Base-by-base conservation (phyloP, 2,888 invertebrate genomes). In the Hesperia comma region DNA sequence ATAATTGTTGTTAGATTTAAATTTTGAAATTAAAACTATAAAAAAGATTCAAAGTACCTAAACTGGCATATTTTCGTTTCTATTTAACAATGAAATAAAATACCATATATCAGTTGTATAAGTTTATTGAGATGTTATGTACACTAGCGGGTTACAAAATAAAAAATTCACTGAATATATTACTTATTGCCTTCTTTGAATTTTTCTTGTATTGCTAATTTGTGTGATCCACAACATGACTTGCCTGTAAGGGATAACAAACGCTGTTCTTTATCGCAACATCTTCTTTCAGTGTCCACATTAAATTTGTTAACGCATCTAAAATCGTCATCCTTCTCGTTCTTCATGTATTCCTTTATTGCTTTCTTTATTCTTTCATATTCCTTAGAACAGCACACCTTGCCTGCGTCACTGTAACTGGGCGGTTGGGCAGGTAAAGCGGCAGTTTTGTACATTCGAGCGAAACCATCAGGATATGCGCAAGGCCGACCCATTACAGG, bases 371-470 rank as follows among this genome's bases (percentile, higher is more conserved):
- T 90, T 77, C 91, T 83, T 67, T 92, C 86, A 61, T 82, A 92
- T 73, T 92, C 92, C 72, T 87, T 91, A 0, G 92, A 90, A 73
- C 92, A 92, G 71, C 92, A 92, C 7, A 92, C 84, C 82, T 92
- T 92, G 6, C 92, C 92, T 2, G 87, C 87, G 21, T 88, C 84
- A 57, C 83, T 84, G 69, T 88, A 88, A 70, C 90, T 92, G 0
- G 86, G 85, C 7, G 90, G 91, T 62, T 76, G 75, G 1, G 82
- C 67, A 43, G 89, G 83, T 63, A 83, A 69, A 10, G 76, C 82
- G 43, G 85, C 91, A 19, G 77, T 87, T 69, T 82, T 92, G 68
- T 92, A 92, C 92, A 92, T 92, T 70, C 84, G 87, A 15, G 90
- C 85, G 63, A 90, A 92, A 17, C 92, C 92, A 68, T 92, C 92